Base-by-base conservation (phyloP, 2,888 invertebrate species). In the Xanthorhoe spadicearia region DNA sequence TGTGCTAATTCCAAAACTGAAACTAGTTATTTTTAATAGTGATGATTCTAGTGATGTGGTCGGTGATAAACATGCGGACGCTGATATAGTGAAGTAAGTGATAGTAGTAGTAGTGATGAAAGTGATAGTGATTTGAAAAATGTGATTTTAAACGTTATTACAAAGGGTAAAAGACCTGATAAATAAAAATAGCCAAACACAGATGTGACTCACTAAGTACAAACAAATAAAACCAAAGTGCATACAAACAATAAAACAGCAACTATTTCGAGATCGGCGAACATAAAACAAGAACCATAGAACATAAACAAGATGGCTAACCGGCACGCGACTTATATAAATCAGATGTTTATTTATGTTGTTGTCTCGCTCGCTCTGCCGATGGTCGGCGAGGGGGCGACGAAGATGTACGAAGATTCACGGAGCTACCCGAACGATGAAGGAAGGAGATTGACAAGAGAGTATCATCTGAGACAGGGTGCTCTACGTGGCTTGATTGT, bases 401-500 rank as follows among this genome's bases (percentile, higher is more conserved):
- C 88, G 74, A 88, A 83, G 70, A 79, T 87, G 61, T 87, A 86
- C 81, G 89, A 86, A 28, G 86, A 88, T 64, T 81, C 85, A 71
- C 81, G 92, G 74, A 81, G 74, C 55, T 85, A 78, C 58, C 78
- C 78, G 62, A 88, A 81, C 23, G 90, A 90, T 74, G 89, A 88
- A 58, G 84, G 85, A 28, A 79, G 81, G 68, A 89, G 94, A 71
- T 87, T 94, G 77, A 94, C 95, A 0, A 91, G 94, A 75, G 95
- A 95, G 80, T 94, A 96, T 66, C 92, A 92, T 73, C 89, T 96
- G 69, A 94, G 95, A 76, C 96, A 96, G 82, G 96, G 96, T 0
- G 93, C 94, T 50, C 82, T 97, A 9, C 94, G 95, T 74, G 97
- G 97, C 55, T 88, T 95, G 68, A 94, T 96, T 18, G 94, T 95